A percentile compares a stretch with the other conserved stretches of the same genome.
These are phyloP conservation scores for Dinoponera quadriceps DNA, from an alignment of 1,140 invertebrate genomes.

Conservation along the genomic window DNA sequence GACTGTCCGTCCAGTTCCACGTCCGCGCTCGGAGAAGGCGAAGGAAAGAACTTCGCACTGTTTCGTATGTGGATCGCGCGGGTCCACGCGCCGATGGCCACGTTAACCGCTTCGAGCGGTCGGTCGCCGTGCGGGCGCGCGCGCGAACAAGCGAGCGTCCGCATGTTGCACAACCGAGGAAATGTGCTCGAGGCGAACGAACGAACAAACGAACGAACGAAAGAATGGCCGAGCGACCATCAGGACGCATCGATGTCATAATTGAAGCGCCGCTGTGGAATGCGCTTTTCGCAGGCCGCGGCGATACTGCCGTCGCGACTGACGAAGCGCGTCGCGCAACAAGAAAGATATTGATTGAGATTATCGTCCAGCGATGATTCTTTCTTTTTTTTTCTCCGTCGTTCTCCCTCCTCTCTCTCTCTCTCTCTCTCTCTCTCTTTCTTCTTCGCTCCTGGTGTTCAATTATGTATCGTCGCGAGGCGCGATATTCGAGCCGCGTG, in stretches of 20 bases:
- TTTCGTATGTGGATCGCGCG: slow-evolving; percentile 86
- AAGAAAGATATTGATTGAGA: too few species aligned
- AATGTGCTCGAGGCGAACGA: slow-evolving; percentile 40
- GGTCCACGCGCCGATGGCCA: slow-evolving; percentile 82
- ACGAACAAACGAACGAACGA: background rate
- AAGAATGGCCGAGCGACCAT: slow-evolving; percentile 4
- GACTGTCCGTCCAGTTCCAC: slow-evolving; percentile 43
- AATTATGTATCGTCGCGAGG: background rate
- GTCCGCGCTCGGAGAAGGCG: slow-evolving; percentile 20
- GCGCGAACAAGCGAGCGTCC: too few species aligned
- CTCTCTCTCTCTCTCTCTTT: background rate
- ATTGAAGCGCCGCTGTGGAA: slow-evolving; percentile 11
- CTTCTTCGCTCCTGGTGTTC: background rate
- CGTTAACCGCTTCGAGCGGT: slow-evolving; percentile 79
- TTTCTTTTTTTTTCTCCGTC: too few species aligned
- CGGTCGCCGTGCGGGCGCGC: slow-evolving; percentile 54
- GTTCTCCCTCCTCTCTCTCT: too few species aligned
- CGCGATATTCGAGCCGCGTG: background rate
- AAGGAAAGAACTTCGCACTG: slow-evolving; percentile 83
- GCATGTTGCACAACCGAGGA: slow-evolving; percentile 64
- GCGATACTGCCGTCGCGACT: too few species aligned
- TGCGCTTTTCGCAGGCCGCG: slow-evolving; percentile 23
- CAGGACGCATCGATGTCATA: background rate
- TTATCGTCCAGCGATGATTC: too few species aligned
- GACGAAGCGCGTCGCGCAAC: too few species aligned